phyloP scores from a whole-genome alignment of 1,140 invertebrate genomes.

The Solen grandis region DNA sequence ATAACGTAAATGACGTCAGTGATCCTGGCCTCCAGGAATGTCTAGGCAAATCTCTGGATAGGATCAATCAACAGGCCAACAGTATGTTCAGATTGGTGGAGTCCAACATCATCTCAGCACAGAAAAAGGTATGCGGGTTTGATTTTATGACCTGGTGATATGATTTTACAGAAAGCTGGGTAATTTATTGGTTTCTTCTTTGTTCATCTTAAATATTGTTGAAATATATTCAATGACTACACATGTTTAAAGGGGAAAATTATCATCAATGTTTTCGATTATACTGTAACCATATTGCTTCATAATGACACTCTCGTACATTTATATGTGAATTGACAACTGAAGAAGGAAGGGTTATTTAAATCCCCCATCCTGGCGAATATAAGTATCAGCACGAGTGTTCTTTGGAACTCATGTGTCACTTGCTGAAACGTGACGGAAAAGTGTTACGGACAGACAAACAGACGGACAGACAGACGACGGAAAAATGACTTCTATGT shows the following conservation, averaged over 20 bases:
- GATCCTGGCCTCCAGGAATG: constrained; percentile 76
- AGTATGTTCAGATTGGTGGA: constrained; percentile 79
- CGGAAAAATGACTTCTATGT: too few relatives aligned
- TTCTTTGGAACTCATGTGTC: too few relatives aligned
- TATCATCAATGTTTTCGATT: background rate
- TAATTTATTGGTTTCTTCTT: background rate
- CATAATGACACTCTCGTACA: background rate
- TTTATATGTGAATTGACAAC: too few relatives aligned
- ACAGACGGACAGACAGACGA: too few relatives aligned
- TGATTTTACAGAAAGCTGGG: background rate
- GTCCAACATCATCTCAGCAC: constrained; percentile 77
- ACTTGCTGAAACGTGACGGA: too few relatives aligned
- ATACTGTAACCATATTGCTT: background rate
- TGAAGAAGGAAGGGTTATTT: too few relatives aligned
- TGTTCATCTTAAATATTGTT: background rate
- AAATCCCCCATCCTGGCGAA: too few relatives aligned
- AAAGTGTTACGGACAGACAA: too few relatives aligned
- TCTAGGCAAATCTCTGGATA: constrained; percentile 78
- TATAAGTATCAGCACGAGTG: too few relatives aligned
- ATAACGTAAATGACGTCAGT: constrained; percentile 22
- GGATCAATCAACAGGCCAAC: constrained; percentile 79
- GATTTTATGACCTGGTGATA: background rate
- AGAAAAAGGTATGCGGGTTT: constrained; percentile 69
- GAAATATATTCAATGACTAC: background rate
- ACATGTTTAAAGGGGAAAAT: background rate